These are phyloP conservation scores for Platypus cylindrus DNA, from an alignment of 2,888 invertebrate genomes.

Conservation along the genomic window DNA sequence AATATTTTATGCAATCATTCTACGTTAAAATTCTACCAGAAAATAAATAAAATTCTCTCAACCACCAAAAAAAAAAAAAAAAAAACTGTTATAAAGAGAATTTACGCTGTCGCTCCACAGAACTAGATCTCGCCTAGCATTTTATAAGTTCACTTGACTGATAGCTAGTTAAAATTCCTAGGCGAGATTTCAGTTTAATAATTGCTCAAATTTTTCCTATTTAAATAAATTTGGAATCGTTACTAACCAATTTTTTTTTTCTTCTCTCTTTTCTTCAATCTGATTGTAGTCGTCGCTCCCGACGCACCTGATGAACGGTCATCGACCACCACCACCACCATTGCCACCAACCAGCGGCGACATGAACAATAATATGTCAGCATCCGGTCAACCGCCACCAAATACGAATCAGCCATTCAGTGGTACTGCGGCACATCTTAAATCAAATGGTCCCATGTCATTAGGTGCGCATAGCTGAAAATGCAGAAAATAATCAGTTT, in stretches of 20 bases:
- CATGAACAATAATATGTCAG: slow-evolving; percentile 57
- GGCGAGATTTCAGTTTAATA: slow-evolving; percentile 1
- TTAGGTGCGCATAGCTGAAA: slow-evolving; percentile 55
- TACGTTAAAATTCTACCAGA: too few relatives aligned
- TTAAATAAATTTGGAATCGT: neutral
- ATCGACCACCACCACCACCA: slow-evolving; percentile 27
- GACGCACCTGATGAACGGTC: slow-evolving; percentile 43
- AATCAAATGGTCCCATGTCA: slow-evolving; percentile 38
- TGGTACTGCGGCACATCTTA: slow-evolving; percentile 35
- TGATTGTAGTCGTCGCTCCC: slow-evolving; percentile 32
- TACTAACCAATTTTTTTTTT: neutral
- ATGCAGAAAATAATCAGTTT: slow-evolving; percentile 14
- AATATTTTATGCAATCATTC: too few relatives aligned
- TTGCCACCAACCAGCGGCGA: slow-evolving; percentile 42
- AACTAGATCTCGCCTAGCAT: too few relatives aligned
- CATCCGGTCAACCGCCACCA: slow-evolving; percentile 32
- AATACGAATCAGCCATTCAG: slow-evolving; percentile 40
- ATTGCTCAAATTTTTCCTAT: neutral
- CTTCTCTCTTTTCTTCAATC: slow-evolving; percentile 18
- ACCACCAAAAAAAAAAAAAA: too few relatives aligned
- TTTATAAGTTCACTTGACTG: too few relatives aligned
- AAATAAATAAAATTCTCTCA: too few relatives aligned
- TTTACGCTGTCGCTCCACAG: slow-evolving; percentile 7
- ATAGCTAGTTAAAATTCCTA: too few relatives aligned
- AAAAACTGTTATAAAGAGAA: too few relatives aligned